Base-by-base conservation (phyloP, 1,140 invertebrate species). In the Pseudomyrmex flavicornis region DNA sequence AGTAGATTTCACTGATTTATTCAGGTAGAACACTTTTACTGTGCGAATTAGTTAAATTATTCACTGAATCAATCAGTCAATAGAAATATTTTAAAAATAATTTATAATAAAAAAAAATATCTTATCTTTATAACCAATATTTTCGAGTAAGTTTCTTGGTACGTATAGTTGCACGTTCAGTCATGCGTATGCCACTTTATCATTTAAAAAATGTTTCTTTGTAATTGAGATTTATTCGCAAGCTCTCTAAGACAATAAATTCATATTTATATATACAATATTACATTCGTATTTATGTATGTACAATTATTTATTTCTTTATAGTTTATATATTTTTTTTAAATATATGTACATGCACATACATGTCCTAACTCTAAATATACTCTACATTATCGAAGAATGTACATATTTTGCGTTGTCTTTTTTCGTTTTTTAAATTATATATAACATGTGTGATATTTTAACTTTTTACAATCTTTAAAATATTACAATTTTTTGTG, bases 151-250 rank as follows among this genome's bases (percentile, higher is more conserved):
- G 0, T 35, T 35, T 35, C 35, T 7, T 7, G 5, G 5, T 35
- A 35, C 35, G 35, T 35, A 35, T 35, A 13, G 50, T 66, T 17
- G 35, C 17, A 58, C 68, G 61, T 82, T 88, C 44, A 72, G 12
- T 70, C 61, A 75, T 20, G 62, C 63, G 17, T 2, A 26, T 61
- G 44, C 22, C 4, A 35, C 35, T 35, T 62, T n/a, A 48, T 17
- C 9, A 63, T 35, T 69, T 46, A 22, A 68, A 68, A 73, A 8
- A 72, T 50, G 56, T 20, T 85, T 84, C 73, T 44, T 61, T 10
- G 50, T 84, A 84, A 76, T 85, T 88, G 82, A 85, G 72, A 87
- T 85, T 76, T 70, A 17, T 80, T 50, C 10, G 84, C 20, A 50
- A 76, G 46, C 35, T 35, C 35, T 35, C 76, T 86, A 86, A 85